Base-by-base conservation (phyloP, 2,113 vertebrate species). In the Chaenocephalus aceratus region DNA sequence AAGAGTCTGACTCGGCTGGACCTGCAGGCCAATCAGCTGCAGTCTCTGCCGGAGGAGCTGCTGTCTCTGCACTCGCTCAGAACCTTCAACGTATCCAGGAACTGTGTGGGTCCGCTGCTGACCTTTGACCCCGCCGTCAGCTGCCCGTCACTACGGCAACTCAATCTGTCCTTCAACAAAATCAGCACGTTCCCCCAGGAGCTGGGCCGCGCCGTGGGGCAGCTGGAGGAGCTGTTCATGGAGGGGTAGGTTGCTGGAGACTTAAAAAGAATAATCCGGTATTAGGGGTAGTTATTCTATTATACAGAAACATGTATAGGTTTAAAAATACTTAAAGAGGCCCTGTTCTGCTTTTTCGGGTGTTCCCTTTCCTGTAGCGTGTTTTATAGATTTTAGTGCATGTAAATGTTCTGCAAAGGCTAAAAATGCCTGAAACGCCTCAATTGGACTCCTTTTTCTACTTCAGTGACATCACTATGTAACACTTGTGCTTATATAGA, bases 161-260 rank as follows among this genome's bases (percentile, higher is more conserved):
- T 99, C 36, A 98, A 97, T 81, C 92, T 99, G 54, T 97, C 97
- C 0, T 97, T 97, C 79, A 99, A 99, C 91, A 95, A 97, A 60
- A 89, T 99, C 57, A 88, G 88, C 5, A 72, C 77, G 52, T 88
- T 90, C 83, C 98, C 98, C 13, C 91, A 92, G 3, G 90, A 93
- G 82, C 94, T 98, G 72, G 78, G 92, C 9, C 62, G 75, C 1
- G 92, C 89, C 79, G 82, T 87, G 76, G 87, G 94, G 59, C 94
- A 91, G 3, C 91, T 99, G 61, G 96, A 98, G 54, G 97, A 98
- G 83, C 95, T 99, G 34, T 77, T 86, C 4, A 71, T 99, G 45
- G 97, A 99, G 91, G 97, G 98, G 98, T 99, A 87, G 8, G 86
- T 88, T 88, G 63, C 53, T 41, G n/a, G 36, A 41, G 5, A 41